phyloP scores from a whole-genome alignment of 1,140 invertebrate genomes.

The Drosophila saltans region DNA sequence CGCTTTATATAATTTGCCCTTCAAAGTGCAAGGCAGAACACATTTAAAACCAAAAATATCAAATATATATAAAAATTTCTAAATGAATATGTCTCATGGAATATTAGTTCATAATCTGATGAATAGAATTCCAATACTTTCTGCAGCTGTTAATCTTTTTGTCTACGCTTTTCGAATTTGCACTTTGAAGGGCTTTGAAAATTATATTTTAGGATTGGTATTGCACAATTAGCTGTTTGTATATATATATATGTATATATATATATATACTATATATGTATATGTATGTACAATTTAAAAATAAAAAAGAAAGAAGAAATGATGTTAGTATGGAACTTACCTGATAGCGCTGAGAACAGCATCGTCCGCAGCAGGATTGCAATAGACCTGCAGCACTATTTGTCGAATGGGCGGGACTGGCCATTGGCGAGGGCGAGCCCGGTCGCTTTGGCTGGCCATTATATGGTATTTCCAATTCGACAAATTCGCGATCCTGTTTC shows the following conservation, averaged over 20 bases:
- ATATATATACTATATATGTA: background rate
- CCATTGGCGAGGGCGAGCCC: slow-evolving; percentile 92
- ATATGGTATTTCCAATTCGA: slow-evolving; percentile 96
- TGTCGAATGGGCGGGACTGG: slow-evolving; percentile 93
- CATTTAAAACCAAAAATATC: background rate
- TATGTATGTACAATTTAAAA: slow-evolving; percentile 30
- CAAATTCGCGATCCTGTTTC: slow-evolving; percentile 96
- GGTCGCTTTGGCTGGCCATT: slow-evolving; percentile 96
- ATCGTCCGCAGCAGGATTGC: slow-evolving; percentile 92
- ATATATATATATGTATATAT: too few species aligned
- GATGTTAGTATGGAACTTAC: slow-evolving; percentile 83
- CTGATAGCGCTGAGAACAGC: slow-evolving; percentile 95
- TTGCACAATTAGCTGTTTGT: too few species aligned
- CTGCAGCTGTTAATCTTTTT: too few species aligned
- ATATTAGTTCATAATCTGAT: too few species aligned
- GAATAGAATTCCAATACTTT: too few species aligned
- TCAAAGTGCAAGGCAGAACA: background rate
- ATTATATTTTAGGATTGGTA: background rate
- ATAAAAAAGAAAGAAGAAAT: too few species aligned
- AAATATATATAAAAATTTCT: too few species aligned
- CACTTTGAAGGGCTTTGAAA: slow-evolving; percentile 4
- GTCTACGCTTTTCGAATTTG: background rate
- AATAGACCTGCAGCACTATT: slow-evolving; percentile 89
- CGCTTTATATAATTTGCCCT: background rate
- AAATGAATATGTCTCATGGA: too few species aligned